Evolutionary conservation across 2,888 invertebrate species (phyloP), one percentile per base, ranked within the genome.

Genomic region (Polydrusus pterygomalis): DNA sequence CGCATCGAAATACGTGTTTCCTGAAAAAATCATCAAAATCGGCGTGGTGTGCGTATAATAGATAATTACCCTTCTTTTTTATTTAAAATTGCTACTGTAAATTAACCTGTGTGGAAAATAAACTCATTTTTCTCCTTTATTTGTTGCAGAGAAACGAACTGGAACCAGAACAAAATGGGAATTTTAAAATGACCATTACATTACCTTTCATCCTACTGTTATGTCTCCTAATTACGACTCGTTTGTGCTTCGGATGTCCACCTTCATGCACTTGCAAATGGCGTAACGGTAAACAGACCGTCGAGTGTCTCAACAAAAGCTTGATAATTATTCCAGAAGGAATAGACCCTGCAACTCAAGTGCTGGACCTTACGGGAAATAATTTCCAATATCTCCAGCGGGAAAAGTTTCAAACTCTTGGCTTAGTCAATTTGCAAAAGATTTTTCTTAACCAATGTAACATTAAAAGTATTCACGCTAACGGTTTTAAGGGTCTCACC

Each of bases 271-370:
- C 92, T 69, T 97, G 97, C 89, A 96, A 96, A 86, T 97, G 97
- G 97, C 96, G 96, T 87, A 94, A 94, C 84, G 97, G 97, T 63
- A 97, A 97, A 85, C 94, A 96, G 85, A 95, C 95, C 80, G 96
- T 96, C 65, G 96, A 96, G 86, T 97, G 97, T 88, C 91, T 93
- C 62, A 92, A 93, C 77, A 93, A 93, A 84, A 92, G 92, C 65
- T 89, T 97, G 68, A 91, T 93, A 79, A 90, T 91, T 11, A 92
- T 97, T 73, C 97, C 97, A 1, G 92, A 92, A 81, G 92, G 93
- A 68, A 92, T 97, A 82, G 94, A 96, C 85, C 91, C 93, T 25
- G 94, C 94, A 83, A 96, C 96, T 0, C 96, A 96, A 89, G 96
- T 97, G 45, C 89, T 97, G 70, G 95, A 96, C 86, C 92, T 97